Evolutionary conservation across 2,888 invertebrate species (phyloP), one percentile per base, ranked within the genome.

Genomic region (Heliconius cydno): DNA sequence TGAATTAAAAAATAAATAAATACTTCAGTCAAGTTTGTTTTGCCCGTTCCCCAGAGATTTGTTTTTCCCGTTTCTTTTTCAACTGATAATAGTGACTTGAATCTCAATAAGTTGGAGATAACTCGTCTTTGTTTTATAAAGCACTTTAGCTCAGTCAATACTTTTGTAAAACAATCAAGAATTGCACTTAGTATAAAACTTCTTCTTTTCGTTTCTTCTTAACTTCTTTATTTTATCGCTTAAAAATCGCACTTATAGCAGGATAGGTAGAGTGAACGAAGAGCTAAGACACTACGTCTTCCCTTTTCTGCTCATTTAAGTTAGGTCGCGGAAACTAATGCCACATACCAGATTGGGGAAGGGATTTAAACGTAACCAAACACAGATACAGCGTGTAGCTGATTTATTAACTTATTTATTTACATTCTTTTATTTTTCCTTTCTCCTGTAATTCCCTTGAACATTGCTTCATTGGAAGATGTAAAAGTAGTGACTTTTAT

Each of bases 391-490:
- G 9, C 34, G 34, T 34, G 34, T 0, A 34, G 34, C 34, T 34
- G 34, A 34, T 34, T 34, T 34, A 34, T 34, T 34, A 9, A 34
- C 0, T 34, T 52, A 19, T 52, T 52, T 15, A 2, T 15, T 15
- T 19, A 52, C 19, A 52, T 52, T 52, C 46, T 52, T 52, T 19
- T 19, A 6, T 52, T 52, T 52, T 52, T 6, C 46, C 19, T 52
- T 52, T 52, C 46, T 52, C 46, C 46, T 52, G 46, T 52, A 68
- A n/a, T 68, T 68, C n/a, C 38, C n/a, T 68, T 68, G 22, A 38
- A 38, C 12, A 38, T 41, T 68, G n/a, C 38, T 68, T 67, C 30
- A 34, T 67, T 34, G 28, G 6, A 28, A 22, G 19, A 19, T 34
- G 34, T 67, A 34, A 67, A 67, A 22, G 9, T 34, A 34, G n/a